Base-by-base conservation (phyloP, 2,113 vertebrate genomes). In the Chlorodrepanis virens region DNA sequence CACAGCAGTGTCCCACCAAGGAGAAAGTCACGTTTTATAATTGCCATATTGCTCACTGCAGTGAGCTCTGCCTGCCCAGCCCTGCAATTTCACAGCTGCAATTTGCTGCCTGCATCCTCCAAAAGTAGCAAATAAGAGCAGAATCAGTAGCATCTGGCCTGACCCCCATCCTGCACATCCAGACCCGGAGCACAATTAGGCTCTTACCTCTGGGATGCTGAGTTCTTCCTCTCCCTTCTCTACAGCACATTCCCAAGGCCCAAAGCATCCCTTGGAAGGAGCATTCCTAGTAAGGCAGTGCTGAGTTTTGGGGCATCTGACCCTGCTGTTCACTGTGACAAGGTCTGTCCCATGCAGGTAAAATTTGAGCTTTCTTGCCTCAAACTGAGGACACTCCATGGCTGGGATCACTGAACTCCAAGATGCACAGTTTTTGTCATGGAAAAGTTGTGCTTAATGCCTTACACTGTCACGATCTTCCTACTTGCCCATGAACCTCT, bases 11-110 rank as follows among this genome's bases (percentile, higher is more conserved):
- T 86, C 87, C 79, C 21, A 7, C 85, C 90, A 89, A 93, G 80
- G 39, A 4, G 72, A 95, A 88, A 87, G 94, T 89, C 95, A 93
- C 29, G 17, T 94, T 96, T 96, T 94, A 92, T 79, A 96, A 93
- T 22, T 80, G 95, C 87, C 7, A 1, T 45, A 86, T 70, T 83
- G 53, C 93, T 83, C 13, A 21, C 93, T 92, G 86, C 79, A 88
- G 75, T 57, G 71, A 96, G 63, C 91, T 68, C 80, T 93, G 92
- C 80, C 54, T 70, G 75, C 79, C 24, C 76, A 47, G 42, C 45
- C 63, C 76, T 74, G 83, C 63, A 28, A 27, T 28, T 67, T 39
- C 25, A 44, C 37, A 25, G 28, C 35, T 67, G 35, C 61, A 92
- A 44, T 59, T 93, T 74, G 19, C 90, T 88, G 75, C 31, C 31